Evolutionary conservation across 2,797 vertebrate genomes (phyloP).

Genomic region (Florisuga fusca): DNA sequence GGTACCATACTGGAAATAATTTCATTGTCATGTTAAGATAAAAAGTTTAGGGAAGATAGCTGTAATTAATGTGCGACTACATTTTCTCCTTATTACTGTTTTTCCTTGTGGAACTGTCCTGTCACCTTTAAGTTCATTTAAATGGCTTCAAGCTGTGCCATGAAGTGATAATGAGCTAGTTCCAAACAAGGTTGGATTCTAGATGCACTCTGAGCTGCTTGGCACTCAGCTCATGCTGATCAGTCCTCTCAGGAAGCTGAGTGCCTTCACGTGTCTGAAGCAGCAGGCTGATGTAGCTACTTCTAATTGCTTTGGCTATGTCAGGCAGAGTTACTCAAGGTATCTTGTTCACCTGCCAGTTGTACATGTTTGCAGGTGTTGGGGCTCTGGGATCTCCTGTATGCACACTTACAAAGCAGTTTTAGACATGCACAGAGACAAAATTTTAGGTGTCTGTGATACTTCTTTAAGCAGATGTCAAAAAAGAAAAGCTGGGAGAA

Average conservation of each 20-base stretch:
- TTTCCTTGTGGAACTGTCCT: background rate
- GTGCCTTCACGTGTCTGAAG: background rate
- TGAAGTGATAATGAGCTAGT: background rate
- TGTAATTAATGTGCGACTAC: background rate
- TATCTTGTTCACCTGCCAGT: background rate
- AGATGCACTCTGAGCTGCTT: background rate
- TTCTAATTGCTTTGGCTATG: background rate
- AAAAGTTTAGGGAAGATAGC: background rate
- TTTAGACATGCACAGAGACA: background rate
- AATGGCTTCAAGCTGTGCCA: background rate
- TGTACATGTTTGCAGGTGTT: background rate
- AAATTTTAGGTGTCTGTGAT: background rate
- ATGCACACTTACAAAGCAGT: background rate
- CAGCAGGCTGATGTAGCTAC: background rate
- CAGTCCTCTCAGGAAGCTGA: background rate
- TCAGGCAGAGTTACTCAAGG: background rate
- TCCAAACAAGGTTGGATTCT: background rate
- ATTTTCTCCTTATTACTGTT: background rate
- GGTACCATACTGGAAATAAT: background rate
- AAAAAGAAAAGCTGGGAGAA: background rate
- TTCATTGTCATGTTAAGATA: background rate
- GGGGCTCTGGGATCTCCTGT: background rate
- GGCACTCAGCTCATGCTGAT: accelerated
- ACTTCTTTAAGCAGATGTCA: background rate
- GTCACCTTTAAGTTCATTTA: background rate